Percentiles rank a stretch among this genome's conserved stretches.
Conservation (phyloP, 1,140 invertebrate species). For the Venturia canescens region DNA sequence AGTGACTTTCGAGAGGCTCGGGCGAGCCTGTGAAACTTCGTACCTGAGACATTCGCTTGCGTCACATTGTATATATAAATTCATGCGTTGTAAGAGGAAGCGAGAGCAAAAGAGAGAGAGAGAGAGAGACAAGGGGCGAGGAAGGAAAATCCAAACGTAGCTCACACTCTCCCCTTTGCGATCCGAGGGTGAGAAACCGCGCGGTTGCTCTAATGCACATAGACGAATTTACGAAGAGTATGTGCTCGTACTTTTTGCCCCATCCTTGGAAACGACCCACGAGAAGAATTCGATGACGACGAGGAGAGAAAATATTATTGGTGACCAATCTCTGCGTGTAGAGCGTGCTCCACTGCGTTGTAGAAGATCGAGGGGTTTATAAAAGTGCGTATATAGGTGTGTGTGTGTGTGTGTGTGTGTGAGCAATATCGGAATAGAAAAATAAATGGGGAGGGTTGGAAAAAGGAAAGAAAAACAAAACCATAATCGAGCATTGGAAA, state of each 20-base stretch:
- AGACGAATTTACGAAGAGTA: slow-evolving; percentile 17
- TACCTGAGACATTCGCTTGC: slow-evolving; percentile 51
- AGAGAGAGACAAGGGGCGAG: background rate
- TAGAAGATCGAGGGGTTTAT: background rate
- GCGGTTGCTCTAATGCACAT: background rate
- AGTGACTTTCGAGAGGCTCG: slow-evolving; percentile 76
- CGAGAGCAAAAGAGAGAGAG: background rate
- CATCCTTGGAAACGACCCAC: background rate
- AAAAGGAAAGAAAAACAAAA: slow-evolving; percentile 2
- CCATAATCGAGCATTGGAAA: background rate
- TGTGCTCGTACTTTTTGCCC: background rate
- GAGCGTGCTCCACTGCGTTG: background rate
- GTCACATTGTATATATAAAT: slow-evolving; percentile 16
- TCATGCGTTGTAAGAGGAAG: background rate
- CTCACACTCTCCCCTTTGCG: background rate
- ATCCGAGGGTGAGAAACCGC: background rate
- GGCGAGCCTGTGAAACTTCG: slow-evolving; percentile 66
- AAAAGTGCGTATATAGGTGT: background rate
- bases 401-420: background rate
- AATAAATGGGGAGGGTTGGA: background rate
- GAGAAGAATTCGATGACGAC: slow-evolving; percentile 5
- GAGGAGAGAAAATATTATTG: slow-evolving; percentile 12
- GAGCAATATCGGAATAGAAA: background rate
- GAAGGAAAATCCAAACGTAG: slow-evolving; percentile 2
- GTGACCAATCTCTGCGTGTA: background rate